A percentile compares a stretch with the other conserved stretches of the same genome.
These are phyloP conservation scores for Carollia perspicillata DNA, from an alignment of 2,113 vertebrate genomes.

Conservation along the genomic window DNA sequence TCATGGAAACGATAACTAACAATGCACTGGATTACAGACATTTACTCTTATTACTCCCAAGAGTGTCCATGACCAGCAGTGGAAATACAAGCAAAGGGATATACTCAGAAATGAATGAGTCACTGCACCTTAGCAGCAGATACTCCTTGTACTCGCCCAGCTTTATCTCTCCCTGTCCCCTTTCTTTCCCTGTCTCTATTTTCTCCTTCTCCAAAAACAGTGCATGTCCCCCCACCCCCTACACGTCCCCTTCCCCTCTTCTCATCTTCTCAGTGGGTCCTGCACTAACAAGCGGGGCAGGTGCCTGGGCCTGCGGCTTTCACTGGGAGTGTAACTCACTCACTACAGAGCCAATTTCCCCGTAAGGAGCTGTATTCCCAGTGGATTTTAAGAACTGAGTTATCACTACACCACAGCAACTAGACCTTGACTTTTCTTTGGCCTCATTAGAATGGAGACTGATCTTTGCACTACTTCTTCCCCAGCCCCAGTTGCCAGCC, in stretches of 20 bases:
- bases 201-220: not conserved
- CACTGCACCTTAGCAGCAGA: not conserved
- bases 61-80: not conserved
- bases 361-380: not conserved
- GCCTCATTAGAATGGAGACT: not conserved
- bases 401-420: not conserved
- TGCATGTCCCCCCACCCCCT: fast-evolving
- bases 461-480: not conserved
- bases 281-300: not conserved
- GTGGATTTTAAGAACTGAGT: not conserved
- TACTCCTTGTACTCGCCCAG: not conserved
- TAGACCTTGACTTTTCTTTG: not conserved
- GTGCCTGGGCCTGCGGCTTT: not conserved
- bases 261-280: not conserved
- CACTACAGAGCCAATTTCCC: not conserved
- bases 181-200: not conserved
- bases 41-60: not conserved
- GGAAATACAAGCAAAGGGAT: not conserved
- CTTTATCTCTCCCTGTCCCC: not conserved
- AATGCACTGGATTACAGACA: not conserved
- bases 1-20: not conserved
- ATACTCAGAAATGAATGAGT: not conserved
- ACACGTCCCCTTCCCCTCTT: not conserved
- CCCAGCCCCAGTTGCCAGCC: not conserved
- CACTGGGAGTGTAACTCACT: not conserved